These are phyloP conservation scores for Saturnia japonica DNA, from an alignment of 2,888 invertebrate species.

Conservation along the genomic window DNA sequence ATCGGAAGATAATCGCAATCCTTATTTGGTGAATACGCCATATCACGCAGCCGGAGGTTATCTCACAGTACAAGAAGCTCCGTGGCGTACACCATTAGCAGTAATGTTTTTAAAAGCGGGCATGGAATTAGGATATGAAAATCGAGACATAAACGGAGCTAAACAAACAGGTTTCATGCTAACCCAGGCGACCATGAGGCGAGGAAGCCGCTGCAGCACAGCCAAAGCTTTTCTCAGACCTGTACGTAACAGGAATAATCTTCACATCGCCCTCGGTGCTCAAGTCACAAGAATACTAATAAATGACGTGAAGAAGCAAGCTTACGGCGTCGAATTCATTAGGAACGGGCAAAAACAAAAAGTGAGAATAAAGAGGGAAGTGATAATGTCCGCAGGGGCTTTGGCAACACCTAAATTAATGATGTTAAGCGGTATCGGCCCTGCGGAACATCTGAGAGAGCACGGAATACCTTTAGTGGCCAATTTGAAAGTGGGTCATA, in stretches of 20 bases:
- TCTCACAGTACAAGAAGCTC: constrained; percentile 91
- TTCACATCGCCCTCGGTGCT: constrained; percentile 90
- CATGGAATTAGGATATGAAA: constrained; percentile 90
- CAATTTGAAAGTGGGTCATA: constrained; percentile 90
- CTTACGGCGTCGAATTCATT: constrained; percentile 88
- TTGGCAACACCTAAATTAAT: constrained; percentile 94
- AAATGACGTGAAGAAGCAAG: constrained; percentile 85
- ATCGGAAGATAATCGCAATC: constrained; percentile 94
- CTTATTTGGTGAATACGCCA: constrained; percentile 87
- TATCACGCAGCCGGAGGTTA: constrained; percentile 91
- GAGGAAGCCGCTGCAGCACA: constrained; percentile 93
- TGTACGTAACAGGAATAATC: constrained; percentile 87
- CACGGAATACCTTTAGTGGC: constrained; percentile 88
- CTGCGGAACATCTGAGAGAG: constrained; percentile 87
- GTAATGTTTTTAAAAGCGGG: constrained; percentile 93
- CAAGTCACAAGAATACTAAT: constrained; percentile 88
- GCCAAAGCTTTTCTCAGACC: constrained; percentile 94
- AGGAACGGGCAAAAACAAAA: constrained; percentile 84
- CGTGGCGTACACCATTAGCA: constrained; percentile 91
- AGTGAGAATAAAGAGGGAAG: constrained; percentile 89
- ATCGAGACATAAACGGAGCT: constrained; percentile 91
- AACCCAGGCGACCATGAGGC: constrained; percentile 91
- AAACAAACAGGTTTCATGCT: constrained; percentile 94
- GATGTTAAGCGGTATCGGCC: constrained; percentile 95
- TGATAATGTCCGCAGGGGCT: constrained; percentile 93